A percentile compares a stretch with the other conserved stretches of the same genome.
phyloP scores from a whole-genome alignment of 53 echinoderm and acorn worm genomes.

The Pentamera pediparva region DNA sequence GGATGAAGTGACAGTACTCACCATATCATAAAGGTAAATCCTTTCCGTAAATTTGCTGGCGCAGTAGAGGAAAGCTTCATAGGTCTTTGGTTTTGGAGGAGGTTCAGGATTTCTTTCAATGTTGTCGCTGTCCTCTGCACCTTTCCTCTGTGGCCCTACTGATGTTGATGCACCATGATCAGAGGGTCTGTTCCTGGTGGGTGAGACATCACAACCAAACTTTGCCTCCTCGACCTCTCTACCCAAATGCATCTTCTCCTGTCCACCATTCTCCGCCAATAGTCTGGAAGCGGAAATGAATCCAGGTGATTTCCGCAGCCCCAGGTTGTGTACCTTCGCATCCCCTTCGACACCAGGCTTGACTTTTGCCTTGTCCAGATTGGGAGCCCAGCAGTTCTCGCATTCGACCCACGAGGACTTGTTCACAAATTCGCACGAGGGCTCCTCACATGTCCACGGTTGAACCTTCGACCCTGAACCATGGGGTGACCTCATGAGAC shows the following conservation, averaged over 20 bases:
- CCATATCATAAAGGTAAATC: constrained; percentile 73
- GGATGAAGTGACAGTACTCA: constrained; percentile 7
- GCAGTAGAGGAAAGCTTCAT: constrained; percentile 53
- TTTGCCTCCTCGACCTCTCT: no score
- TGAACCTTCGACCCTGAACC: constrained; percentile 1
- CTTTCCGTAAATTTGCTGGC: constrained; percentile 65
- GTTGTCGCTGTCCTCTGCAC: no score
- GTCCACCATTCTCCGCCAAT: background rate
- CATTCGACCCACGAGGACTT: constrained; percentile 26
- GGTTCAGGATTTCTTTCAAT: no score
- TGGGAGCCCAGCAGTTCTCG: constrained; percentile 47
- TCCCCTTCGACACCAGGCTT: background rate
- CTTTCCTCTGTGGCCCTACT: no score
- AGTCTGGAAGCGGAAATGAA: background rate
- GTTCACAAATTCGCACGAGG: constrained; percentile 26
- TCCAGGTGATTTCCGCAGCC: background rate
- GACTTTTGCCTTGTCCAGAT: background rate
- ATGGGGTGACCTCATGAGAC: background rate
- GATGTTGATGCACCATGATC: no score
- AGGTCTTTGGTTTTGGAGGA: background rate
- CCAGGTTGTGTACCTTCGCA: background rate
- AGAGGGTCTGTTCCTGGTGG: no score
- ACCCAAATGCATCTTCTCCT: no score
- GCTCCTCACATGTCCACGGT: constrained; percentile 45
- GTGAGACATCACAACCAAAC: no score